Percentiles rank a stretch among this genome's conserved stretches.
Evolutionary conservation across 2,113 vertebrate species (phyloP).

Genomic region (Neoarius graeffei): DNA sequence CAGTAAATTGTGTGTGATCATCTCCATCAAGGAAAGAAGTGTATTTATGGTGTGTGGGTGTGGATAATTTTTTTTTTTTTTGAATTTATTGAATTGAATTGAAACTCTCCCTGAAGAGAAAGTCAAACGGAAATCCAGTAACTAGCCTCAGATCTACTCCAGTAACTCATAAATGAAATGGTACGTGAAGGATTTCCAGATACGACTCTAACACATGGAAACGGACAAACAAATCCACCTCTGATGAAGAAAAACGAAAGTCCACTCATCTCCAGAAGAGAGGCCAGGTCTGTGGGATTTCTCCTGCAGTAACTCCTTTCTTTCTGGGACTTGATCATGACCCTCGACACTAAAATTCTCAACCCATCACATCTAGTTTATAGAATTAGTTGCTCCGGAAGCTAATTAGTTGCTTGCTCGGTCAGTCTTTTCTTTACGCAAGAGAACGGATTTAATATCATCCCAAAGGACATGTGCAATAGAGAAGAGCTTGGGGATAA

Average conservation of each 20-base stretch:
- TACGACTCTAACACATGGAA: not conserved
- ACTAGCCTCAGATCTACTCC: slow-evolving; percentile 1
- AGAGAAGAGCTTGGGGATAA: not conserved
- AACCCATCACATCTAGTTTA: not conserved
- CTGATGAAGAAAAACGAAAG: not conserved
- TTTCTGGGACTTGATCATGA: not conserved
- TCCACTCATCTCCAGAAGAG: not conserved
- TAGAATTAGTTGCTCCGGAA: not conserved
- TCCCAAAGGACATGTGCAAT: slow-evolving; percentile 49
- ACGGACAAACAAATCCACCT: not conserved
- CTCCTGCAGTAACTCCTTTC: not conserved
- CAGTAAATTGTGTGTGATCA: not conserved
- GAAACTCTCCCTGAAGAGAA: slow-evolving; percentile 1
- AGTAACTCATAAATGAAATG: not conserved
- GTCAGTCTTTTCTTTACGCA: slow-evolving; percentile 20
- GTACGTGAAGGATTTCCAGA: slow-evolving; percentile 5
- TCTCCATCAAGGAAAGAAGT: not conserved
- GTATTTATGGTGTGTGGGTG: not conserved
- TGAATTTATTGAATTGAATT: slow-evolving; percentile 26
- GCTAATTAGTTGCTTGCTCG: slow-evolving; percentile 2
- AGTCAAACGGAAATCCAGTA: not conserved
- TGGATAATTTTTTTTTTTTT: not conserved
- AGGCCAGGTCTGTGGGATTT: not conserved
- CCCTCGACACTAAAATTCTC: not conserved
- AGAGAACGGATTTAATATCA: slow-evolving; percentile 20